A percentile compares a stretch with the other conserved stretches of the same genome.
Conservation (phyloP, 2,888 invertebrate genomes). For the Epistrophella euchroma region DNA sequence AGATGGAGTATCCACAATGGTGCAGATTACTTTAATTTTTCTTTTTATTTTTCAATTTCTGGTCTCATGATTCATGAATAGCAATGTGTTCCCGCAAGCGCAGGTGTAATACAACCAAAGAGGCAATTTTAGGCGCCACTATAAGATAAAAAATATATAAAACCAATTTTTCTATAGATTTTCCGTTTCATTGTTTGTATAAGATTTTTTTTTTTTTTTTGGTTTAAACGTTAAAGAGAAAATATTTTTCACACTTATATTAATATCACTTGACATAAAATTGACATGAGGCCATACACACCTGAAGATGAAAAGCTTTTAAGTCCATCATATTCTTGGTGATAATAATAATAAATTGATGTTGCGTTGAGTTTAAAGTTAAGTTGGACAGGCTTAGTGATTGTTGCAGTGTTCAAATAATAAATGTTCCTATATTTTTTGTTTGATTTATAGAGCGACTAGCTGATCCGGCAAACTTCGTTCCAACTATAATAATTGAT, state of each 20-base stretch:
- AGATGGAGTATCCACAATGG: slow-evolving; percentile 26
- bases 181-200: slow-evolving; percentile 44
- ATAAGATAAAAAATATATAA: no score
- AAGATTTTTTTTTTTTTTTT: slow-evolving; percentile 4
- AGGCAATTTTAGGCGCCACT: slow-evolving; percentile 51
- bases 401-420: not conserved
- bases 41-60: slow-evolving; percentile 4
- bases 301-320: slow-evolving; percentile 53
- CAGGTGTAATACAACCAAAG: slow-evolving; percentile 30
- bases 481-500: no score
- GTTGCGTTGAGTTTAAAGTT: no score
- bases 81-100: slow-evolving; percentile 11
- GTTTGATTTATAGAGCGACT: no score
- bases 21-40: not conserved
- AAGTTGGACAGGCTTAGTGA: no score
- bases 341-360: not conserved
- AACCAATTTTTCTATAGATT: not conserved
- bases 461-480: no score
- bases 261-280: slow-evolving; percentile 42
- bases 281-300: slow-evolving; percentile 33
- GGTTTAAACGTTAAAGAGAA: slow-evolving; percentile 44
- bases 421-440: no score
- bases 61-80: slow-evolving; percentile 6
- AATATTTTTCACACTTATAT: not conserved
- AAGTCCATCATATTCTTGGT: slow-evolving; percentile 6